Percentiles rank a stretch among this genome's conserved stretches.
Evolutionary conservation across 2,797 vertebrate species (phyloP).

Genomic region (Siniperca scherzeri): DNA sequence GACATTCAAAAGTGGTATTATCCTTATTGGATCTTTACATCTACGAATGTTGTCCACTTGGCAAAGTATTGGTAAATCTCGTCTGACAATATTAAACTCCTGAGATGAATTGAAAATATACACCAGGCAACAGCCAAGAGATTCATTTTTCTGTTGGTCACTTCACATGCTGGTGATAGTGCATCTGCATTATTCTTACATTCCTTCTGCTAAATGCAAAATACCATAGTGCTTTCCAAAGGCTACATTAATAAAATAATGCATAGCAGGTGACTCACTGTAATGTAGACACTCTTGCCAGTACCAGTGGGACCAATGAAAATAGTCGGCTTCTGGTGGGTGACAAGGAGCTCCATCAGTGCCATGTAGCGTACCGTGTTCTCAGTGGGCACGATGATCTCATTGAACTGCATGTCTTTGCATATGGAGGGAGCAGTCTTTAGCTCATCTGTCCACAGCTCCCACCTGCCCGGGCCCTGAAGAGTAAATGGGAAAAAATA

Average conservation of each 20-base stretch:
- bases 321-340: slow-evolving; percentile 91
- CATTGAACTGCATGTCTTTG: slow-evolving; percentile 89
- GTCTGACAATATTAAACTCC: neutral
- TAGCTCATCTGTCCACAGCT: slow-evolving; percentile 90
- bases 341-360: slow-evolving; percentile 90
- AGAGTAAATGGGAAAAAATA: neutral
- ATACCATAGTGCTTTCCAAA: neutral
- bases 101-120: neutral
- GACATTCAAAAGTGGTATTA: neutral
- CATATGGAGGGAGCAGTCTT: slow-evolving; percentile 83
- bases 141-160: neutral
- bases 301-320: slow-evolving; percentile 95
- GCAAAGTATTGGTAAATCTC: too few species aligned
- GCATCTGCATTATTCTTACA: neutral
- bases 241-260: neutral
- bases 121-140: neutral
- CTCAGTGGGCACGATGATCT: slow-evolving; percentile 94
- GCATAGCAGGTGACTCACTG: slow-evolving; percentile 83
- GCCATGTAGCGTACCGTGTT: slow-evolving; percentile 91
- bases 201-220: neutral
- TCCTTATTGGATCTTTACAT: neutral
- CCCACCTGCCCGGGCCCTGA: slow-evolving; percentile 91
- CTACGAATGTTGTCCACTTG: too few species aligned
- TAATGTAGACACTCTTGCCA: slow-evolving; percentile 94
- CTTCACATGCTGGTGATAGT: neutral